Percentiles rank a stretch among this genome's conserved stretches.
phyloP scores from a whole-genome alignment of 1,140 invertebrate species.

The Ephestia elutella region DNA sequence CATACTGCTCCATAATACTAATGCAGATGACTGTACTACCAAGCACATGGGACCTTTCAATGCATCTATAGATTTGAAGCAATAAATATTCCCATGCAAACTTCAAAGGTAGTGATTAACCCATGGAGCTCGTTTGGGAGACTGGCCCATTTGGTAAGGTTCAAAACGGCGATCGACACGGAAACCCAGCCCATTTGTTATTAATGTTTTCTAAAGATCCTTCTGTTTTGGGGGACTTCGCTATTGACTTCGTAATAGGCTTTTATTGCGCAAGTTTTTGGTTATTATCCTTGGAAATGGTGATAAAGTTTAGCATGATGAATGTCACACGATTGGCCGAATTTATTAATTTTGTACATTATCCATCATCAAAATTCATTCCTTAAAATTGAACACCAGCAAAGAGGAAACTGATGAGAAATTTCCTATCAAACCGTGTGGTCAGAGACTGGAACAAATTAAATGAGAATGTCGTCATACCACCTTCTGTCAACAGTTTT shows the following conservation, averaged over 20 bases:
- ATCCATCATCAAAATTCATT: too few relatives aligned
- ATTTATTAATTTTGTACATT: too few relatives aligned
- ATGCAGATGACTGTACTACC: slow-evolving; percentile 18
- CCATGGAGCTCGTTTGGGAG: slow-evolving; percentile 2
- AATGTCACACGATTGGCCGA: neutral
- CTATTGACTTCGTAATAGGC: neutral
- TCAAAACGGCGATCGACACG: neutral
- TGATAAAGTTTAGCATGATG: neutral
- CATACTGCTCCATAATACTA: too few relatives aligned
- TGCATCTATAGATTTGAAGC: slow-evolving; percentile 4
- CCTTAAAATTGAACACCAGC: too few relatives aligned
- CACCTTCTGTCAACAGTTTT: too few relatives aligned
- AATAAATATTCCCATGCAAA: slow-evolving; percentile 8
- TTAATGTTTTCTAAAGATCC: neutral
- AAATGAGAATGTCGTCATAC: too few relatives aligned
- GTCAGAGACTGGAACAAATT: too few relatives aligned
- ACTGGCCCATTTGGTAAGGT: neutral
- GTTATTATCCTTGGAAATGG: too few relatives aligned
- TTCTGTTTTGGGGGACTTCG: neutral
- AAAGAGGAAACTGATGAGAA: too few relatives aligned
- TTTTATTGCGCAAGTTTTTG: neutral
- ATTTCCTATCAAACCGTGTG: too few relatives aligned
- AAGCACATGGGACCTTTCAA: neutral
- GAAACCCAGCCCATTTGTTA: neutral
- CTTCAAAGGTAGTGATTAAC: slow-evolving; percentile 10